phyloP scores from a whole-genome alignment of 2,113 vertebrate genomes.

The Tragelaphus buxtoni region DNA sequence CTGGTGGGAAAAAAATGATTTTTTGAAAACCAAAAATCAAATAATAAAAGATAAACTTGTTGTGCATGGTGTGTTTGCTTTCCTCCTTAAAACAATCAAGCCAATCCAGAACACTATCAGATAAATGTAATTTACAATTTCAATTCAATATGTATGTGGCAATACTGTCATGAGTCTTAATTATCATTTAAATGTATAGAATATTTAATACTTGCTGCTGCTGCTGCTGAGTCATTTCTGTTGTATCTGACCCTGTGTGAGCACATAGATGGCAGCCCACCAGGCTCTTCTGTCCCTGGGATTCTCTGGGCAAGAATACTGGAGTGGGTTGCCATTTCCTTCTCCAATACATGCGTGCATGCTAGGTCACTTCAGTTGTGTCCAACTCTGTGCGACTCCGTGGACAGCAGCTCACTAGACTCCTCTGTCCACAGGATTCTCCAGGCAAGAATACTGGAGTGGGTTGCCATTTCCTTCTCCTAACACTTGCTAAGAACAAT shows the following conservation, averaged over 20 bases:
- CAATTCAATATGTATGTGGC: not conserved
- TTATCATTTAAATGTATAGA: not conserved
- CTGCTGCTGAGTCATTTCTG: not conserved
- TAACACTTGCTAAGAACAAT: not conserved
- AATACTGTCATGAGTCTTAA: not conserved
- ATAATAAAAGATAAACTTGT: not conserved
- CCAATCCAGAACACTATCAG: not conserved
- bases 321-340: not conserved
- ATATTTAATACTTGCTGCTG: not conserved
- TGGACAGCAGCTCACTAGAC: not conserved
- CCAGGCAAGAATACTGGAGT: not conserved
- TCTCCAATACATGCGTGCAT: not conserved
- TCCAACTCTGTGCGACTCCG: fast-evolving
- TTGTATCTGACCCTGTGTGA: not conserved
- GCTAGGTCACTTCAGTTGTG: fast-evolving
- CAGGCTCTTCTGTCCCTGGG: not conserved
- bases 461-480: not conserved
- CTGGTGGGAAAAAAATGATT: not conserved
- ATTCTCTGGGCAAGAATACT: not conserved
- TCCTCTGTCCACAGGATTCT: not conserved
- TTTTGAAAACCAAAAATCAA: not conserved
- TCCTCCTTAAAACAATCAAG: not conserved
- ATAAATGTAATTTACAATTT: not conserved
- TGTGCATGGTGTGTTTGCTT: not conserved
- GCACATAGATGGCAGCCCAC: not conserved